Evolutionary conservation across 2,113 vertebrate species (phyloP).

Genomic region (Lophius piscatorius): DNA sequence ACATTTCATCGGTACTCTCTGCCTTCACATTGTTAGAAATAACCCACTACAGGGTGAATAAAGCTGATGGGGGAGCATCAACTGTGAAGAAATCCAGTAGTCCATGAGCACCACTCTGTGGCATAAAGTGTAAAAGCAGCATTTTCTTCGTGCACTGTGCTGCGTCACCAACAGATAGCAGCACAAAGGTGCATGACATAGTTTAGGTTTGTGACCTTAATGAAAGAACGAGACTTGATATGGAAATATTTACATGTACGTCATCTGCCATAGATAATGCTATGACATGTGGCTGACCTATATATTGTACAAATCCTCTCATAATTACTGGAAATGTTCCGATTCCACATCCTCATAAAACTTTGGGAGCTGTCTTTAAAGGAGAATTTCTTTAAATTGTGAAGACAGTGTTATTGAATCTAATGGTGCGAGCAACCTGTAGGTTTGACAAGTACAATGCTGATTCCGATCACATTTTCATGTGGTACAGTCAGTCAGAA

Average conservation of each 20-base stretch:
- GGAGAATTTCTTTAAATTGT: too few species aligned
- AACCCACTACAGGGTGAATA: neutral
- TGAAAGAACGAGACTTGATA: neutral
- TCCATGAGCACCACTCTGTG: slow-evolving; percentile 58
- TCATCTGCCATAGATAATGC: neutral
- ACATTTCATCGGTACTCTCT: slow-evolving; percentile 31
- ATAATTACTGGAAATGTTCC: too few species aligned
- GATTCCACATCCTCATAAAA: too few species aligned
- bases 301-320: too few species aligned
- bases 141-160: neutral
- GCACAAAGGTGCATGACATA: slow-evolving; percentile 15
- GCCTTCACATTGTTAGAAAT: neutral
- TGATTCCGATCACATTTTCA: too few species aligned
- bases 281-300: neutral
- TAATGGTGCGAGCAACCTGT: too few species aligned
- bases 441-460: too few species aligned
- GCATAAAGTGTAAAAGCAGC: slow-evolving; percentile 15
- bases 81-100: too few species aligned
- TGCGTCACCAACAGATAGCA: slow-evolving; percentile 25
- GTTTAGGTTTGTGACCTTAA: neutral
- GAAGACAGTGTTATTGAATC: too few species aligned
- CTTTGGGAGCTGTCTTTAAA: too few species aligned
- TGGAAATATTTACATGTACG: neutral
- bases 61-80: too few species aligned
- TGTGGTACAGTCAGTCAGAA: neutral